Percentiles rank a stretch among this genome's conserved stretches.
phyloP scores from a whole-genome alignment of 2,888 invertebrate species.

The Pterostichus madidus region DNA sequence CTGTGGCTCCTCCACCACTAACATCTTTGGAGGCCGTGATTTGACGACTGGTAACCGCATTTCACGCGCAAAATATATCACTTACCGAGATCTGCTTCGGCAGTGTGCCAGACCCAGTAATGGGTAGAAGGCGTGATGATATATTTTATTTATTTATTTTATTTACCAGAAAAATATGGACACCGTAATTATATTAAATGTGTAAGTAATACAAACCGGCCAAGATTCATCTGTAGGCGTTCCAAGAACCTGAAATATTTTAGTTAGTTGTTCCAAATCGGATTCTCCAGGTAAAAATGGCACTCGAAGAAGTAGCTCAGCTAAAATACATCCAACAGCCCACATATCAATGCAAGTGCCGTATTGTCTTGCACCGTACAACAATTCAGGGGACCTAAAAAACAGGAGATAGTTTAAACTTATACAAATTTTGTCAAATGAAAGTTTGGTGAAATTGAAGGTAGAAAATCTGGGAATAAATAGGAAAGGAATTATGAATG shows the following conservation, averaged over 20 bases:
- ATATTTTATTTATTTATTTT: too few relatives aligned
- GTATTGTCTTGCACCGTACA: conserved; percentile 97
- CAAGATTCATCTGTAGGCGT: conserved; percentile 95
- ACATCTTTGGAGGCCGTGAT: too few relatives aligned
- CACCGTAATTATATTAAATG: conserved; percentile 72
- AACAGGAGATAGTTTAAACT: not conserved
- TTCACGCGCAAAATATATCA: too few relatives aligned
- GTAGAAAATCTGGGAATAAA: too few relatives aligned
- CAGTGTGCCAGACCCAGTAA: too few relatives aligned
- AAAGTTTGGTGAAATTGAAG: not conserved
- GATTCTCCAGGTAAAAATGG: conserved; percentile 98
- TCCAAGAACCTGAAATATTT: conserved; percentile 96
- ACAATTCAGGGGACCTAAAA: conserved; percentile 90
- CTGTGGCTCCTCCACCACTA: too few relatives aligned
- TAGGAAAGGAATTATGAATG: too few relatives aligned
- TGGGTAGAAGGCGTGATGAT: too few relatives aligned
- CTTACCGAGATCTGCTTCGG: too few relatives aligned
- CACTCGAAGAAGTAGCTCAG: conserved; percentile 92
- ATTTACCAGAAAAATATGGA: too few relatives aligned
- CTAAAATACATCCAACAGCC: conserved; percentile 99
- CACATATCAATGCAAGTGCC: conserved; percentile 98
- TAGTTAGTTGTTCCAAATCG: conserved; percentile 96
- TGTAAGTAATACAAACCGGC: conserved; percentile 81
- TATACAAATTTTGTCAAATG: not conserved
- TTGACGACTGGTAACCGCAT: too few relatives aligned